Evolutionary conservation across 2,113 vertebrate genomes (phyloP).

Genomic region (Mus spicilegus): DNA sequence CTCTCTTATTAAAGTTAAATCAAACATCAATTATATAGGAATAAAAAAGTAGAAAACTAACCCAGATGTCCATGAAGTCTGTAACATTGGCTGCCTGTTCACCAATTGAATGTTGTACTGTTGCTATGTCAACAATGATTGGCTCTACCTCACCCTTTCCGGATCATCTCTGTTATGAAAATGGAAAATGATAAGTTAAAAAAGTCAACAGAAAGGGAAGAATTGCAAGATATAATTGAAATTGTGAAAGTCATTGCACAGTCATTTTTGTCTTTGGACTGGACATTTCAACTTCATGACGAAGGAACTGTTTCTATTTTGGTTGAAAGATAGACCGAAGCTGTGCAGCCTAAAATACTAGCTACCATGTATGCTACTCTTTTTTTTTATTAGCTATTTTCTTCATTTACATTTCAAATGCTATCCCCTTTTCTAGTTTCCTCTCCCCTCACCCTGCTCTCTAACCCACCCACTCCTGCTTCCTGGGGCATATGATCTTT

Average conservation of each 20-base stretch:
- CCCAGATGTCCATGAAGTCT: not conserved
- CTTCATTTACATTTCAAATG: too few relatives aligned
- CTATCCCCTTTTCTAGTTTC: too few relatives aligned
- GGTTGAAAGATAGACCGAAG: not conserved
- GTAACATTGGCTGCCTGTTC: not conserved
- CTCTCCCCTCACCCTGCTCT: too few relatives aligned
- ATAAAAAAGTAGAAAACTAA: not conserved
- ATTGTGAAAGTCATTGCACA: not conserved
- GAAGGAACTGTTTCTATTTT: not conserved
- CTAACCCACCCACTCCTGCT: too few relatives aligned
- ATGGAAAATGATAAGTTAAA: not conserved
- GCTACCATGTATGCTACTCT: not conserved
- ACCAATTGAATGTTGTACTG: not conserved
- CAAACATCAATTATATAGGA: not conserved
- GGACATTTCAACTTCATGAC: not conserved
- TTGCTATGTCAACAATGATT: not conserved
- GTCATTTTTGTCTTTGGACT: not conserved
- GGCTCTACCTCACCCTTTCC: not conserved
- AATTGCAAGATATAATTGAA: not conserved
- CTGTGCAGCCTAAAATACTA: not conserved
- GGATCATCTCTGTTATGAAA: not conserved
- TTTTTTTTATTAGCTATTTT: too few relatives aligned
- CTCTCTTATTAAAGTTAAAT: not conserved
- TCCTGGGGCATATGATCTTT: too few relatives aligned
- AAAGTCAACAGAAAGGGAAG: not conserved